Evolutionary conservation across 2,888 invertebrate genomes (phyloP), one percentile per base, ranked within the genome.

Genomic region (Pardosa pseudoannulata): DNA sequence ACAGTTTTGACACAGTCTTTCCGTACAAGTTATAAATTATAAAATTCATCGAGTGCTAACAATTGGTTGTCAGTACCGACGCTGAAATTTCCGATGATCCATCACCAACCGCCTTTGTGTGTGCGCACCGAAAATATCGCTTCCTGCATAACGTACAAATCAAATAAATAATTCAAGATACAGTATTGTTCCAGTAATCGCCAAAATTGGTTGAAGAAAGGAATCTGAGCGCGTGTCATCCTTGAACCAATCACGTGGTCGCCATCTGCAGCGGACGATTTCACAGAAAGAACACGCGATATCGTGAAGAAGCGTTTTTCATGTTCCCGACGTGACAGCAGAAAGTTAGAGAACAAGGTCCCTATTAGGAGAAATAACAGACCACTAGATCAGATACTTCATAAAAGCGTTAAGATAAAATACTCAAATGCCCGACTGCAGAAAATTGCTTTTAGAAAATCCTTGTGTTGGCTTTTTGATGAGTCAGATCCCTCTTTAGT

Each of bases 161-260:
- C 76, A 67, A 78, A 85, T 78, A 85, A 85, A 85, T 73, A 85
- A 78, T 78, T 78, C 39, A 29, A 62, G 64, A 73, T 67, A 72
- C 56, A 72, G 83, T 85, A 85, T 85, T 85, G 83, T 85, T 85
- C 83, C 41, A 85, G 83, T 85, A 85, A 85, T 85, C 78, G 73
- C 67, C 39, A 65, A 78, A 78, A 85, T 85, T 78, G 78, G 76
- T 85, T 67, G 76, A 56, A 78, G 83, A 78, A 71, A 71, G 75
- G 64, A 76, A 79, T 79, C 64, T 41, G 29, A 31, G 73, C 83
- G 78, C 83, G 83, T 85, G 83, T 72, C 72, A 72, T 73, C 83
- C 83, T 85, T 85, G 83, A 85, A 85, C 83, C 73, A 62, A 85
- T 78, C 83, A 73, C 83, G 73, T 78, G 73, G 83, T 74, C 32